phyloP scores from a whole-genome alignment of 1,140 invertebrate genomes.

The Ips nitidus region DNA sequence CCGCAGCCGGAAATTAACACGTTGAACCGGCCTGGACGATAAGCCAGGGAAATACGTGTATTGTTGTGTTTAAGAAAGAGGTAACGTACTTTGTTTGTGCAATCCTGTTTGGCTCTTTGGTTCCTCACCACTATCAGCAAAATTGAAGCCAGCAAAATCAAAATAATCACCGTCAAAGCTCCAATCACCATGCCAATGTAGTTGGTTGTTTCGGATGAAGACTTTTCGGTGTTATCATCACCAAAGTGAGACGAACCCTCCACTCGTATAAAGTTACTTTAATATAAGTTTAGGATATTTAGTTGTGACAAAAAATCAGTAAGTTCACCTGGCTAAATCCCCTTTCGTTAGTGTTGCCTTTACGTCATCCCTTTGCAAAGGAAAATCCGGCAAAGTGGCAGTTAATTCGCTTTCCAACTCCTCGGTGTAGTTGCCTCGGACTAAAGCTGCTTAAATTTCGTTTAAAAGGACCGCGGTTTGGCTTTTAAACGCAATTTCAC shows the following conservation, averaged over 20 bases:
- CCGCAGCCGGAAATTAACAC: constrained; percentile 26
- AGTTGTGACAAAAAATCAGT: background rate
- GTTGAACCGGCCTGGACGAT: constrained; percentile 9
- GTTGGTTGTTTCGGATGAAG: constrained; percentile 42
- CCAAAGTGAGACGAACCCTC: no score
- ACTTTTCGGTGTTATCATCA: background rate
- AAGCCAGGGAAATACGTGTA: constrained; percentile 13
- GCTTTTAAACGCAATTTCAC: constrained; percentile 26
- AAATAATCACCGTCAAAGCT: constrained; percentile 71
- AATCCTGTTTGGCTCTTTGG: constrained; percentile 54
- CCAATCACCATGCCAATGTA: constrained; percentile 75
- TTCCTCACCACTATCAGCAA: constrained; percentile 71
- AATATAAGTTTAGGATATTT: no score
- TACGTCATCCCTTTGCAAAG: constrained; percentile 69
- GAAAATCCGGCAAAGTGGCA: constrained; percentile 55
- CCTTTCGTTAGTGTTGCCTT: constrained; percentile 51
- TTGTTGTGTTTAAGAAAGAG: constrained; percentile 6
- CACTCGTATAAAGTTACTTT: no score
- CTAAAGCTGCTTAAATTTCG: background rate
- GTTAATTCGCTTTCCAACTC: constrained; percentile 44
- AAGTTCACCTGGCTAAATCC: constrained; percentile 35
- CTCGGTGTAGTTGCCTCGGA: background rate
- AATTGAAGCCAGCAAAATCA: constrained; percentile 68
- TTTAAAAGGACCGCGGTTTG: no score
- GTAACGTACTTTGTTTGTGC: constrained; percentile 42